Evolutionary conservation across 1,140 invertebrate species (phyloP).

Genomic region (Antheraea mylitta): DNA sequence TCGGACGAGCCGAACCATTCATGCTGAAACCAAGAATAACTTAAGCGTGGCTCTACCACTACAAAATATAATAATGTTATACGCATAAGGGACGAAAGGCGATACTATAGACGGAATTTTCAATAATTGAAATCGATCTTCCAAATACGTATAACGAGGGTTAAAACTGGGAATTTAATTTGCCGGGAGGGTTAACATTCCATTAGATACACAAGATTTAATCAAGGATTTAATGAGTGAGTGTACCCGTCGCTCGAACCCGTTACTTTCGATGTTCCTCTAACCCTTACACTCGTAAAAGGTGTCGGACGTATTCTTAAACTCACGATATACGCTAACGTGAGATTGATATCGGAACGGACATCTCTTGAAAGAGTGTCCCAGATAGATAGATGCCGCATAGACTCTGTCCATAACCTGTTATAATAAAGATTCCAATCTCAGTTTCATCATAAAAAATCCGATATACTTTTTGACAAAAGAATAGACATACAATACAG

Average conservation of each 20-base stretch:
- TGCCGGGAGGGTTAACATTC: slow-evolving; percentile 12
- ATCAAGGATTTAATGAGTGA: slow-evolving; percentile 16
- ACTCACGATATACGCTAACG: not conserved
- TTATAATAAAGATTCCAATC: too few species aligned
- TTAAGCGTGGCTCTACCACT: too few species aligned
- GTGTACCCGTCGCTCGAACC: slow-evolving; percentile 4
- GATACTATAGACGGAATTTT: slow-evolving; percentile 5
- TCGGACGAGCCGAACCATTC: too few species aligned
- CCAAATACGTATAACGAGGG: slow-evolving; percentile 11
- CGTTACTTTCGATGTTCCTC: slow-evolving; percentile 12
- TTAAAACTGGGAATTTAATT: slow-evolving; percentile 15
- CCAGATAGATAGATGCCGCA: too few species aligned
- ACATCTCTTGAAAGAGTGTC: not conserved
- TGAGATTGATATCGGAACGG: not conserved
- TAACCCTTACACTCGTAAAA: slow-evolving; percentile 6
- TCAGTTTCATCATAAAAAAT: too few species aligned
- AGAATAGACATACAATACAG: not conserved
- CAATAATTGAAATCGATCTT: slow-evolving; percentile 16
- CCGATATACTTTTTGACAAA: too few species aligned
- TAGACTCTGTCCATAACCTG: too few species aligned
- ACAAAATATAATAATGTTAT: too few species aligned
- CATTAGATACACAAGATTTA: slow-evolving; percentile 17
- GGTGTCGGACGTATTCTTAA: slow-evolving; percentile 3
- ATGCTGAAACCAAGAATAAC: too few species aligned
- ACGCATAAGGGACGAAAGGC: not conserved